Evolutionary conservation across 2,113 vertebrate species (phyloP).

Genomic region (human): GRCh38 chr5:86688001-86688500

Average conservation of each 20-base stretch:
- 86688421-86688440: not conserved
- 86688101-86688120: slow-evolving; percentile 4
- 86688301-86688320: not conserved
- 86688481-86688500: not conserved
- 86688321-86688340: not conserved
- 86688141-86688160: not conserved
- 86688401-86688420: not conserved
- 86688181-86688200: not conserved
- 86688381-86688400: not conserved
- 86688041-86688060: not conserved
- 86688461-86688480: not conserved
- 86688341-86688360: not conserved
- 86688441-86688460: not conserved
- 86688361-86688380: not conserved
- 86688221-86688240: not conserved
- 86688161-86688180: not conserved
- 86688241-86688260: not conserved
- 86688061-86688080: not conserved
- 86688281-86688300: not conserved
- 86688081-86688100: not conserved
- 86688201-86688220: not conserved
- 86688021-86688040: not conserved
- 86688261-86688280: not conserved
- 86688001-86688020: not conserved
- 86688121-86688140: not conserved